A percentile compares a stretch with the other conserved stretches of the same genome.
Conservation (phyloP, 2,797 vertebrate species). For the Brachyalestes nurse region DNA sequence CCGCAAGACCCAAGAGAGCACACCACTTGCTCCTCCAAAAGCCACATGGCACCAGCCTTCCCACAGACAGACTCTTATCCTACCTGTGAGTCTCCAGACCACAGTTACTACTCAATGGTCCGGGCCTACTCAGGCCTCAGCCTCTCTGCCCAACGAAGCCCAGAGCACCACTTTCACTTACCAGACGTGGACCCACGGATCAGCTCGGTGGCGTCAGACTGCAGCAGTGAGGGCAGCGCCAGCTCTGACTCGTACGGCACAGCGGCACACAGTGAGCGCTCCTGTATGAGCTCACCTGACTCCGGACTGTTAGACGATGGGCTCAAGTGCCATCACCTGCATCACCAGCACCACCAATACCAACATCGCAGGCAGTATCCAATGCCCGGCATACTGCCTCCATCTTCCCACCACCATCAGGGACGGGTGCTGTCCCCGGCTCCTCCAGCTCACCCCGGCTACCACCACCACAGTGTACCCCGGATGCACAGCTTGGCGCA, state of each 20-base stretch:
- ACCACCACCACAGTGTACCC: slow-evolving; percentile 83
- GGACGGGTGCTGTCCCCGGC: slow-evolving; percentile 56
- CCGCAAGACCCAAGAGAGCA: slow-evolving; percentile 85
- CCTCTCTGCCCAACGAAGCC: slow-evolving; percentile 84
- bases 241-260: slow-evolving; percentile 88
- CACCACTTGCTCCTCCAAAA: slow-evolving; percentile 79
- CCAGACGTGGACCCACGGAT: slow-evolving; percentile 86
- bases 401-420: slow-evolving; percentile 69
- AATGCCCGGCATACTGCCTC: slow-evolving; percentile 31
- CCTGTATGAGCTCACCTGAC: slow-evolving; percentile 85
- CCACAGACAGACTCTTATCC: slow-evolving; percentile 87
- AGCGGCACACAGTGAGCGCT: slow-evolving; percentile 80
- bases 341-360: slow-evolving; percentile 61
- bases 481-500: slow-evolving; percentile 83
- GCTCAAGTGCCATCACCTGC: slow-evolving; percentile 85
- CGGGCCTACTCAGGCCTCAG: slow-evolving; percentile 86
- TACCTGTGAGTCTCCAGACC: slow-evolving; percentile 91
- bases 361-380: slow-evolving; percentile 63
- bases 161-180: slow-evolving; percentile 82
- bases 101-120: slow-evolving; percentile 91
- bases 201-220: slow-evolving; percentile 88
- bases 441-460: slow-evolving; percentile 76
- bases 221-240: slow-evolving; percentile 91
- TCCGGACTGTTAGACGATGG: slow-evolving; percentile 80
- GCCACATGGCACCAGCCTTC: slow-evolving; percentile 77